phyloP scores from a whole-genome alignment of 2,797 vertebrate species.

The Tamandua tetradactyla region DNA sequence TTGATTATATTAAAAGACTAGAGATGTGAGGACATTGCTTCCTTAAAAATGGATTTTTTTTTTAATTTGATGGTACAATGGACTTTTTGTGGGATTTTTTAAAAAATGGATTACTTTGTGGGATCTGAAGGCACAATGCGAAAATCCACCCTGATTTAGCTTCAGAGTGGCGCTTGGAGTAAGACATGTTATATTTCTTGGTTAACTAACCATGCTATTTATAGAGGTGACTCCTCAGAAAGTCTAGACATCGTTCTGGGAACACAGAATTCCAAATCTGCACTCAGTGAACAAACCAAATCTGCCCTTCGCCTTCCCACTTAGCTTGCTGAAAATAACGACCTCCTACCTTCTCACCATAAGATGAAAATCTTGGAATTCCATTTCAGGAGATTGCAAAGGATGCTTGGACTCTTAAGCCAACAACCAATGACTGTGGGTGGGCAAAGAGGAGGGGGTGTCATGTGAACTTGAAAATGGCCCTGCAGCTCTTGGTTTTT shows the following conservation, averaged over 20 bases:
- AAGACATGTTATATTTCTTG: conserved; percentile 44
- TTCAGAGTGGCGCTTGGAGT: not conserved
- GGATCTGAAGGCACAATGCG: conserved; percentile 12
- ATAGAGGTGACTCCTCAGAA: conserved; percentile 52
- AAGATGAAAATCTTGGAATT: conserved; percentile 21
- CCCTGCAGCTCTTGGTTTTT: not conserved
- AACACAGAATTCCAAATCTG: conserved; percentile 49
- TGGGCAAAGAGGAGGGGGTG: not conserved
- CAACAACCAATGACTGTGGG: not conserved
- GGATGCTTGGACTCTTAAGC: not conserved
- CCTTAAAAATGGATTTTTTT: conserved; percentile 45
- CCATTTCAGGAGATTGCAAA: not conserved
- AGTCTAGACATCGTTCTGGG: conserved; percentile 59
- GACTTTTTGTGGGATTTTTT: no score
- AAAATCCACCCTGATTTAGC: conserved; percentile 24
- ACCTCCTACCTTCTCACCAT: not conserved
- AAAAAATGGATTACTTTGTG: conserved; percentile 23
- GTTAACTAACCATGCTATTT: conserved; percentile 58
- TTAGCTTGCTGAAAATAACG: conserved; percentile 48
- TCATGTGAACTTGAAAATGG: not conserved
- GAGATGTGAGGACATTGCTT: not conserved
- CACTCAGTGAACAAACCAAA: not conserved
- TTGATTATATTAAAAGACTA: not conserved
- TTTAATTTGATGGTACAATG: no score
- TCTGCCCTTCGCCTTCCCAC: conserved; percentile 8